Evolutionary conservation across 2,113 vertebrate species (phyloP), one percentile per base, ranked within the genome.

Genomic region (Crotalus viridis): DNA sequence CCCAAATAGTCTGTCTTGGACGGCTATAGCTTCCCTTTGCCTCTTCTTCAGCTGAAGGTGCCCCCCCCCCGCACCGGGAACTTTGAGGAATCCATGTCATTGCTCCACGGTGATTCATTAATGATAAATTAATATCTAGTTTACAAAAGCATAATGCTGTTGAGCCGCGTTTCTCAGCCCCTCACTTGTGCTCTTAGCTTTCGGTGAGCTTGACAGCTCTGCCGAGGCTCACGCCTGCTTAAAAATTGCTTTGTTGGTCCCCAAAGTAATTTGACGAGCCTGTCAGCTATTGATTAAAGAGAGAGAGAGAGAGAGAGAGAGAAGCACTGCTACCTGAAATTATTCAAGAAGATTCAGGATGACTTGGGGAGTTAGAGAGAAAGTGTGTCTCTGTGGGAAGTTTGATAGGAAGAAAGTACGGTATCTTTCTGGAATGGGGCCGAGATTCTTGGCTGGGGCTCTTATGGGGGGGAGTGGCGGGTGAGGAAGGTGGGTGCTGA

Each of bases 261-360:
- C 97, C 97, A 96, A 98, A 98, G 98, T 98, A 97, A 98, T 98
- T 98, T 97, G 98, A 98, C 97, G 97, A 97, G 96, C 97, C 97
- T 98, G 98, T 98, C 98, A 98, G 97, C 97, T 97, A 98, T 98
- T 98, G 98, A 98, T 98, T 98, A 98, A 98, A 98, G 97, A 59
- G 52, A 19, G 39, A n/a, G 3, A 22, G 26, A 2, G 24, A 28
- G 10, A 28, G 26, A 6, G 39, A 39, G 39, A 3, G 26, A 10
- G 2, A 33, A 69, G 12, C 64, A 19, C 97, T 39, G 24, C 89
- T 86, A 95, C 97, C 96, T 92, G 94, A 95, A 98, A 98, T 98
- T 98, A 98, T 98, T 98, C 97, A 97, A 96, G 33, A 39, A 81
- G 96, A 96, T 97, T 95, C 95, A 89, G 94, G 96, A 97, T 97